Evolutionary conservation across 2,113 vertebrate species (phyloP), one percentile per base, ranked within the genome.

Genomic region (Pristiophorus japonicus): DNA sequence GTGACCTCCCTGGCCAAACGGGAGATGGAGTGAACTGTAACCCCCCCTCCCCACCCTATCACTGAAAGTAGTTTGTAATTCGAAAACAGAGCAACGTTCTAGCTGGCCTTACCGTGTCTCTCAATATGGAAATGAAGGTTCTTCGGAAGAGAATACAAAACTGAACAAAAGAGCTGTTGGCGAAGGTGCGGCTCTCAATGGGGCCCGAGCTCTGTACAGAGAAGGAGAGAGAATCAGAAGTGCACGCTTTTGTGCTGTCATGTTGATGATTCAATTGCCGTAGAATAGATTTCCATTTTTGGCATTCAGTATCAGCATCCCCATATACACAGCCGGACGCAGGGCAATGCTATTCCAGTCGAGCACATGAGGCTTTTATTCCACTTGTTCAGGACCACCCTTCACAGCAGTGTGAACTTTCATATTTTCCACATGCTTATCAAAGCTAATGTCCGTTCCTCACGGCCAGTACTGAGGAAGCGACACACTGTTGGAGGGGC

Each of bases 101-200:
- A 78, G 47, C 67, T 16, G 1, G n/a, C 88, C 97, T 98, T 97
- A 99, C 99, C 98, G 95, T 98, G 97, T 99, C 99, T 97, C 99
- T 98, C 95, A 99, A 98, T 98, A 99, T 99, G 81, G 98, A 99
- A 95, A 98, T 87, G 90, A 99, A 99, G 84, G 98, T 99, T 96
- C 99, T 98, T 97, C 98, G 98, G 97, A 99, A 99, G 96, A 99
- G 99, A 97, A 99, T 99, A 97, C 99, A 98, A 98, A 99, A 99
- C 97, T 99, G 99, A 22, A 98, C 99, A 81, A 98, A 97, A 90
- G 98, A 98, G 97, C 98, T 99, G 96, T 99, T 99, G 96, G 99
- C 98, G 96, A 99, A 99, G 0, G 98, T 99, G 96, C 98, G 99
- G 96, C 99, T 99, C 97, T 99, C 99, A 0, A 99, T 98, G 90